Base-by-base conservation (phyloP, 2,113 vertebrate genomes). In the Equus przewalskii region DNA sequence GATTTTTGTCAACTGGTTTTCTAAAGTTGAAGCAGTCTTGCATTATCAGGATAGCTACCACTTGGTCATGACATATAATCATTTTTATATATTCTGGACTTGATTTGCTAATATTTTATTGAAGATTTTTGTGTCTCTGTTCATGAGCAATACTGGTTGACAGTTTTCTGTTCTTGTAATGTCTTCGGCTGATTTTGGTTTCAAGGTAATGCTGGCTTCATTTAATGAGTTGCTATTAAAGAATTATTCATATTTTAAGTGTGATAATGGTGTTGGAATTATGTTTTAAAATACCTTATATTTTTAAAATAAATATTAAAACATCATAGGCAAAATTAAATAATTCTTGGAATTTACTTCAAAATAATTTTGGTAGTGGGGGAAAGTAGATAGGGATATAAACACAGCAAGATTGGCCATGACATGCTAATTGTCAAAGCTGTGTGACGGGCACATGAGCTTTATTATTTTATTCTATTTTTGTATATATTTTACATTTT, bases 231-330 rank as follows among this genome's bases (percentile, higher is more conserved):
- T 70, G 64, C 19, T 58, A 70, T 70, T 70, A 70, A 91, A 91
- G 78, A 91, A 58, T 60, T 58, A 46, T 82, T 81, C n/a, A 28
- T 70, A 90, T 26, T 72, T 91, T 58, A 91, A 91, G 65, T 82
- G 21, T 82, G 51, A n/a, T 60, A n/a, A 46, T 26, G 28, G n/a
- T 56, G 26, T 67, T 81, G 51, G 49, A 80, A n/a, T 33, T 75
- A 46, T 90, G 89, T 81, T 91, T 60, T 69, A 72, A 81, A 70
- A 69, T 49, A 65, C 21, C 6, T 33, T 60, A 73, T 60, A 46
- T 76, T 75, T 85, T 75, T 75, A 1, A 58, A 87, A 70, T 54
- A 88, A 73, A 44, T 87, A 62, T 75, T 70, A 60, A 75, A n/a
- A 88, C 49, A 14, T 76, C 56, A 21, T 67, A 69, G 44, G 26